Conservation (phyloP, 2,113 vertebrate species). For the Psammodynastes pulverulentus region DNA sequence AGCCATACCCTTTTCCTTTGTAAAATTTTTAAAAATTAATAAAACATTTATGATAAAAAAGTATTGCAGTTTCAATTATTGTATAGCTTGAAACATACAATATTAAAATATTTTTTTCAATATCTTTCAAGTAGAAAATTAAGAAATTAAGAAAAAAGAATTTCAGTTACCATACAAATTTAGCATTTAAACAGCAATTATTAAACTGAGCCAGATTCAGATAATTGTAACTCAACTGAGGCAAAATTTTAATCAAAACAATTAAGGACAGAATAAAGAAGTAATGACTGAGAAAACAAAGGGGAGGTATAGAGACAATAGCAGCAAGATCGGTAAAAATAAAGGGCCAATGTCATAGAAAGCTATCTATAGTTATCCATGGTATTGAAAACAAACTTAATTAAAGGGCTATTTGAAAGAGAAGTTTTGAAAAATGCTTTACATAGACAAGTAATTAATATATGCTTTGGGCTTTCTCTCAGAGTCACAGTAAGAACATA, state of each 20-base stretch:
- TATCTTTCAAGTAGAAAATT: neutral
- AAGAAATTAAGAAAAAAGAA: neutral
- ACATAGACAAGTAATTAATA: slow-evolving; percentile 51
- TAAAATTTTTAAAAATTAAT: too few species aligned
- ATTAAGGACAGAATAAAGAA: neutral
- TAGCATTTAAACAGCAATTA: neutral
- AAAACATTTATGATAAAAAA: too few species aligned
- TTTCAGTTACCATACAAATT: neutral
- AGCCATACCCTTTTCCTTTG: too few species aligned
- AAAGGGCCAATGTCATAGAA: neutral
- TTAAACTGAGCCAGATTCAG: neutral
- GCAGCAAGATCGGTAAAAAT: fast-evolving
- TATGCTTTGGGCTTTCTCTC: slow-evolving; percentile 49
- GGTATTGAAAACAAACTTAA: neutral
- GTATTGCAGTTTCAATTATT: neutral
- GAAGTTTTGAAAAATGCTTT: slow-evolving; percentile 42
- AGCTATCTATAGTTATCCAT: neutral
- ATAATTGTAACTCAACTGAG: neutral
- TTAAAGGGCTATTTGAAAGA: slow-evolving; percentile 21
- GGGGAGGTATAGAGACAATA: neutral
- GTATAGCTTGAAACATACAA: neutral
- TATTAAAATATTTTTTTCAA: neutral
- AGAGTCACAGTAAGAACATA: slow-evolving; percentile 39
- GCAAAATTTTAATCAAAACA: neutral
- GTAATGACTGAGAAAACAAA: neutral